Base-by-base conservation (phyloP, 2,797 vertebrate species). In the Euphonia xanthogaster region DNA sequence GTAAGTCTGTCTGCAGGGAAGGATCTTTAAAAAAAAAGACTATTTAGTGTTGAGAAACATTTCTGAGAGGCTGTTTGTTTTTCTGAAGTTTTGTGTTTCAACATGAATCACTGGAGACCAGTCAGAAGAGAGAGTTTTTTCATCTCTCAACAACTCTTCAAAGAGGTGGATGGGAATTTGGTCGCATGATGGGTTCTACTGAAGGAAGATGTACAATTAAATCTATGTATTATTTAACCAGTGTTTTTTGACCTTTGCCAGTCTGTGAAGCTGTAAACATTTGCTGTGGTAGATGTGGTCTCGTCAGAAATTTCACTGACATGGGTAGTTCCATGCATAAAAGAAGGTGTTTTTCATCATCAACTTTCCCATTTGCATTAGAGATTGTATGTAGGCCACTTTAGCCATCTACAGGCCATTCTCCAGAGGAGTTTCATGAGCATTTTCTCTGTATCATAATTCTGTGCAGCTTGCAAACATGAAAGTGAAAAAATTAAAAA, bases 121-220 rank as follows among this genome's bases (percentile, higher is more conserved):
- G 44, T 63, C 35, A 68, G 58, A 87, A 94, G 71, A 93, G 61
- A 87, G 71, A 66, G 22, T 23, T 54, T 96, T 62, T 95, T 79
- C 81, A 90, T 94, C 42, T 88, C 71, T 51, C 63, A 53, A 66
- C n/a, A 75, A 3, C 58, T 67, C 51, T 93, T 94, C 83, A 92
- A 88, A 96, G 91, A 68, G 40, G 30, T 93, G 54, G 80, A 92
- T 75, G 83, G 68, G 77, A 96, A 92, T 84, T 42, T 31, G 72
- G 65, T 61, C 74, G 81, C 82, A 86, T 88, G 87, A 74, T 61
- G 45, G 8, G 28, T 94, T 94, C 24, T 31, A 63, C 8, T 93
- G 51, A 80, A 71, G 55, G 14, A 82, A 74, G 16, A 78, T 40
- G 33, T 71, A 94, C 76, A 95, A 74, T 90, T 73, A 78, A 55